Base-by-base conservation (phyloP, 2,113 vertebrate species). In the Miniopterus natalensis region DNA sequence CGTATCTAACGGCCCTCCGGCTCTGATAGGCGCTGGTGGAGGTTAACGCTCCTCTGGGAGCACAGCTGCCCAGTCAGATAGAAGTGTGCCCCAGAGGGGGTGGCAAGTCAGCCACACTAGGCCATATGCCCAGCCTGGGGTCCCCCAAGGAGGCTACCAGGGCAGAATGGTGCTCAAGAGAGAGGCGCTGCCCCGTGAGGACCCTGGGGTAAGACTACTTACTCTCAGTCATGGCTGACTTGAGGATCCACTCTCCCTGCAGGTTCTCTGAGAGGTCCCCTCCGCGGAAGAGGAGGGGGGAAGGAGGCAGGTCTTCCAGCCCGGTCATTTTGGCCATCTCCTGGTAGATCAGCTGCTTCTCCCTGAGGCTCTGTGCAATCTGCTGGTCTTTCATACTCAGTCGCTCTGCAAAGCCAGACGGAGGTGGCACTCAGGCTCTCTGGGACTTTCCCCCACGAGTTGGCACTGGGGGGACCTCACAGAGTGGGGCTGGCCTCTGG, bases 261-360 rank as follows among this genome's bases (percentile, higher is more conserved):
- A 99, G 98, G 97, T 98, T 99, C 92, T 99, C 99, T 0, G 98
- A 97, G 77, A 96, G 85, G 4, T 99, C 99, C 0, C 99, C 99
- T 3, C 98, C 99, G 1, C 98, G 98, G 53, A 99, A 97, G 51
- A 99, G 98, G 27, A 99, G 97, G 18, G 97, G 97, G 2, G 98
- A 78, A 0, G 95, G 98, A 57, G 97, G 8, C 0, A 92, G 2
- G 7, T 99, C 99, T 85, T 99, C 99, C 11, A 98, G 96, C 3
- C 99, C 98, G 0, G 97, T 96, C 80, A 98, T 96, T 92, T 99
- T 99, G 0, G 98, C 98, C 98, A 99, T 99, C 57, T 99, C 99
- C 3, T 98, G 97, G 98, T 99, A 99, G 95, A 99, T 98, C 97
- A 99, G 99, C 40, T 99, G 99, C 98, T 99, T 99, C 97, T 99